Evolutionary conservation across 2,797 vertebrate species (phyloP).

Genomic region (Bryconaethiops microstoma): DNA sequence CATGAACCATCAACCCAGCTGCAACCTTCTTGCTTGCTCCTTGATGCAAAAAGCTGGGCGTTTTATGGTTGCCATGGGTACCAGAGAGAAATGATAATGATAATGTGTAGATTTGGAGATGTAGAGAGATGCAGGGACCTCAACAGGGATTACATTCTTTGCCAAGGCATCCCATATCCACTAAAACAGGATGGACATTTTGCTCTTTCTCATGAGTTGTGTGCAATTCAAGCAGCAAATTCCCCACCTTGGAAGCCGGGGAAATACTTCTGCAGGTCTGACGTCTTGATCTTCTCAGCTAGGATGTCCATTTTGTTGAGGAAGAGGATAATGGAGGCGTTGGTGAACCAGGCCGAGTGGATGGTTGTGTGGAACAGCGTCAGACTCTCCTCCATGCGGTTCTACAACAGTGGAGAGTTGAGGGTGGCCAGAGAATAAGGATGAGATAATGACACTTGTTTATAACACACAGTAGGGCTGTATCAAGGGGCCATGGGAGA

Average conservation of each 20-base stretch:
- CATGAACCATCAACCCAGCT: background rate
- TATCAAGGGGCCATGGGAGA: background rate
- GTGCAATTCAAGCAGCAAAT: background rate
- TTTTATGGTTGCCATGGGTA: conserved; percentile 75
- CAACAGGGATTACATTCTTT: background rate
- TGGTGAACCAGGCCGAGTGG: conserved; percentile 79
- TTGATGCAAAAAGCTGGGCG: conserved; percentile 54
- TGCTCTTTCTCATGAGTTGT: background rate
- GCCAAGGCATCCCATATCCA: conserved; percentile 2
- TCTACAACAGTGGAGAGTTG: conserved; percentile 63
- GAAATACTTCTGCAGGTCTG: conserved; percentile 79
- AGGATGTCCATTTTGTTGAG: conserved; percentile 86
- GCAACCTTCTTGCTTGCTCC: conserved; percentile 9
- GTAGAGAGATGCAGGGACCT: conserved; percentile 25
- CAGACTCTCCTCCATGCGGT: conserved; percentile 82
- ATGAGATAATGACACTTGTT: background rate
- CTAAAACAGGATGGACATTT: background rate
- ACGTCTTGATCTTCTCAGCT: conserved; percentile 78
- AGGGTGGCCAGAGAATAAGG: background rate
- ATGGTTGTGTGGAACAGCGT: conserved; percentile 83
- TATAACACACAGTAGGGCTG: background rate
- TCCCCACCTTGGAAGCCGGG: conserved; percentile 71
- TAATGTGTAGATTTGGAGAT: conserved; percentile 49
- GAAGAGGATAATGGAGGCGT: conserved; percentile 83
- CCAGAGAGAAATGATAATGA: conserved; percentile 53